Evolutionary conservation across 2,113 vertebrate species (phyloP).

Genomic region (Mugil cephalus): DNA sequence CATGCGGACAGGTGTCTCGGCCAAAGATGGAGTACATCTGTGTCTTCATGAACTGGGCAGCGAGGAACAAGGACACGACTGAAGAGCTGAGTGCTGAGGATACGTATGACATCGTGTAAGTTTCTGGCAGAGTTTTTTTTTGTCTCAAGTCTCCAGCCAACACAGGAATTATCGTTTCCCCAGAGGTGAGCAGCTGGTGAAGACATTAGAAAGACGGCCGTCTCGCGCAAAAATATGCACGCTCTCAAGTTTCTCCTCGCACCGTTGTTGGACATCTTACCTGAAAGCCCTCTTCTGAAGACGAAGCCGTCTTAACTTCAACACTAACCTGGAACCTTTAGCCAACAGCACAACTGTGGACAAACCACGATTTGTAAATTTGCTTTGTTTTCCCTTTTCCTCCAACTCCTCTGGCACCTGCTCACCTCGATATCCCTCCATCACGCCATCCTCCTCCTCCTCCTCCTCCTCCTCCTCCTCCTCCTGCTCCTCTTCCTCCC

Average conservation of each 20-base stretch:
- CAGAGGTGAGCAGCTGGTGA: conserved; percentile 44
- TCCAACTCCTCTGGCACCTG: conserved; percentile 54
- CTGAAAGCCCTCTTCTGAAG: conserved; percentile 13
- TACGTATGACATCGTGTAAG: conserved; percentile 28
- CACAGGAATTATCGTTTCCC: conserved; percentile 36
- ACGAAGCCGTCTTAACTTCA: conserved; percentile 39
- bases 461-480: conserved; percentile 48
- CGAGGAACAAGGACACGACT: neutral
- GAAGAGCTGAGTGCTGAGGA: conserved; percentile 22
- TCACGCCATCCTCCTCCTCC: conserved; percentile 50
- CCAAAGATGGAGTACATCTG: conserved; percentile 43
- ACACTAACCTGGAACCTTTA: conserved; percentile 27
- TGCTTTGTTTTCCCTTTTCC: conserved; percentile 12
- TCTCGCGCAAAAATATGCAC: conserved; percentile 25
- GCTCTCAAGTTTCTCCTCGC: neutral
- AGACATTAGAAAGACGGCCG: conserved; percentile 27
- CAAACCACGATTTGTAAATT: conserved; percentile 23
- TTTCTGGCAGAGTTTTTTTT: conserved; percentile 34
- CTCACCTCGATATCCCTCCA: conserved; percentile 61
- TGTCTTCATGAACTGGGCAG: neutral
- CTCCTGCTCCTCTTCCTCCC: conserved; percentile 19
- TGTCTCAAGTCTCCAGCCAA: conserved; percentile 26
- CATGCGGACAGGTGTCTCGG: conserved; percentile 35
- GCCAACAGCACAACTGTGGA: conserved; percentile 11
- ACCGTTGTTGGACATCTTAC: conserved; percentile 37